Evolutionary conservation across 2,797 vertebrate species (phyloP).

Genomic region (Argya squamiceps): DNA sequence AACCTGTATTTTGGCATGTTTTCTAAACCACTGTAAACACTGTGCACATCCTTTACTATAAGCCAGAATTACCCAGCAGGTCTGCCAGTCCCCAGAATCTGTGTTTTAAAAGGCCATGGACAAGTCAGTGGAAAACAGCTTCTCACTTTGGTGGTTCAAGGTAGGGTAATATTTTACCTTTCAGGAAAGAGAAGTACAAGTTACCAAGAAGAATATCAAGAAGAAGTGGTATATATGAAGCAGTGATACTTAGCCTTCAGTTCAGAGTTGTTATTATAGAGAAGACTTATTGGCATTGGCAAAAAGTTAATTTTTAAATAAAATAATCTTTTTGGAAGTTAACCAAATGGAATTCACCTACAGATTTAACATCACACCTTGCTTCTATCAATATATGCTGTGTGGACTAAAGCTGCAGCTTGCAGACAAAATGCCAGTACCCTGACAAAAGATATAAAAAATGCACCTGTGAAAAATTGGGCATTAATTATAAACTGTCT

Average conservation of each 20-base stretch:
- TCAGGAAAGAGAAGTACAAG: conserved; percentile 37
- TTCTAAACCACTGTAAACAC: conserved; percentile 3
- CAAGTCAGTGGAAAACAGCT: conserved; percentile 55
- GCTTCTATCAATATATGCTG: background rate
- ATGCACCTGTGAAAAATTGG: conserved; percentile 2
- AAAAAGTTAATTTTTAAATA: conserved; percentile 55
- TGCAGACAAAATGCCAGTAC: conserved; percentile 49
- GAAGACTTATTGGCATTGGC: conserved; percentile 2
- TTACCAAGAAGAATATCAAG: background rate
- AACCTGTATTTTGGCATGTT: conserved; percentile 26
- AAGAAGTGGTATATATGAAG: background rate
- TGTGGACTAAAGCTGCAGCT: conserved; percentile 26
- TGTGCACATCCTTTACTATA: conserved; percentile 24
- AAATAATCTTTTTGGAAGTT: background rate
- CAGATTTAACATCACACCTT: conserved; percentile 16
- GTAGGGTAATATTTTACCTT: conserved; percentile 65
- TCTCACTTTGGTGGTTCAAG: conserved; percentile 42
- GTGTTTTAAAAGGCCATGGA: conserved; percentile 46
- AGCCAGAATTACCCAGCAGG: conserved; percentile 33
- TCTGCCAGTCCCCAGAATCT: conserved; percentile 58
- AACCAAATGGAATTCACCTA: conserved; percentile 2
- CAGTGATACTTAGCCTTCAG: conserved; percentile 29
- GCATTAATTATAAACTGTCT: background rate
- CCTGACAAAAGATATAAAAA: background rate
- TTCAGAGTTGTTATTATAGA: background rate